Base-by-base conservation (phyloP, 2,888 invertebrate species). In the Metellina segmentata region DNA sequence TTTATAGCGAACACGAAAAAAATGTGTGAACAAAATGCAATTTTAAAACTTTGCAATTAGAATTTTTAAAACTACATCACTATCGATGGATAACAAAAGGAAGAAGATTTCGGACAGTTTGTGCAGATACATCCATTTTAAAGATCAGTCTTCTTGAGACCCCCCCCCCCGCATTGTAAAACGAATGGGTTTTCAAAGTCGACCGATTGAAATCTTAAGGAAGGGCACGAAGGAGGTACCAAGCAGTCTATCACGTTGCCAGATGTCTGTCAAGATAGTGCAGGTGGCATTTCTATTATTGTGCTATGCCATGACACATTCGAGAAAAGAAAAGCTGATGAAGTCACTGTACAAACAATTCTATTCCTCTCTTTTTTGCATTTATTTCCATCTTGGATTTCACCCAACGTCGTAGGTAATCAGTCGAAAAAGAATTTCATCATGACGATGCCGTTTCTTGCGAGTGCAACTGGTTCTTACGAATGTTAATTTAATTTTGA, bases 181-280 rank as follows among this genome's bases (percentile, higher is more conserved):
- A 34, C 34, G 34, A 34, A 34, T 2, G 34, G 34, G 34, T 34
- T 34, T n/a, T 34, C 34, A 34, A 34, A 34, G 34, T 34, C 34
- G 1, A 34, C 34, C 1, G 34, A 34, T 34, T 34, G 34, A 34
- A 34, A 34, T 34, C 4, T 34, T 34, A 34, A 34, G 34, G 34
- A 34, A 34, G 34, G 34, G 34, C 34, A 34, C 4, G 34, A 34
- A 34, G 61, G 53, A 51, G 85, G 78, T 72, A 77, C 90, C 90
- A 72, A 85, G 90, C 90, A 53, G 90, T 90, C 90, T 90, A 79
- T 69, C 20, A 53, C 49, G 20, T 69, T 85, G 90, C 90, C 90
- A 90, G 85, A 85, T 90, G 90, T 90, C 90, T 90, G 85, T 90
- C 90, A 90, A 85, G 85, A 52, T 85, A 79, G 70, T 90, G 70